These are phyloP conservation scores for Geodia barretti DNA, from an alignment of 37 sponge, comb jelly and placozoan genomes.

Conservation along the genomic window DNA sequence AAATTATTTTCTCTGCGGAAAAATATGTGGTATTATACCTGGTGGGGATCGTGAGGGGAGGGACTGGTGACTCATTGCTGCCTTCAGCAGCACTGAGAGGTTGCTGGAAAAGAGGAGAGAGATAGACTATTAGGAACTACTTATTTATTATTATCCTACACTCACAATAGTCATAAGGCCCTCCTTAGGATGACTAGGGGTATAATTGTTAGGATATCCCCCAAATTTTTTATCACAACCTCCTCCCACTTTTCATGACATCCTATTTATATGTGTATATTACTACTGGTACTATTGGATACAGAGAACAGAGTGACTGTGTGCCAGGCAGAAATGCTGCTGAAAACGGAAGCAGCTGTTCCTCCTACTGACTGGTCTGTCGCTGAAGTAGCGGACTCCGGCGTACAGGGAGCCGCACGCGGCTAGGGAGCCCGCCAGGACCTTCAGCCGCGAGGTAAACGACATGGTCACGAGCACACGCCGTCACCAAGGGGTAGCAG, in stretches of 20 bases:
- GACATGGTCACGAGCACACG: constrained; percentile 13
- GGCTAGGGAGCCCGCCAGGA: constrained; percentile 27
- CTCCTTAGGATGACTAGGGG: no score
- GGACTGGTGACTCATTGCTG: not conserved
- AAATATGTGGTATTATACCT: no score
- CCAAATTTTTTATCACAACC: no score
- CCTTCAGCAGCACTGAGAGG: not conserved
- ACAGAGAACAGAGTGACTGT: constrained; percentile 3
- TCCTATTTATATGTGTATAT: constrained; percentile 3
- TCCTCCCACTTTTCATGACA: no score
- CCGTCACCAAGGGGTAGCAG: no score
- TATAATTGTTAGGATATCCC: no score
- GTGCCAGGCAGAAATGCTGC: constrained; percentile 1
- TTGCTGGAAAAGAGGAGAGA: not conserved
- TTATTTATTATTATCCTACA: no score
- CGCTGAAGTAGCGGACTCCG: constrained; percentile 15
- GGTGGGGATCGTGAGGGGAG: not conserved
- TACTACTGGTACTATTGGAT: not conserved
- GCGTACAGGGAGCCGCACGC: constrained; percentile 29
- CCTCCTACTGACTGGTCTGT: not conserved
- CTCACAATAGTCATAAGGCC: no score
- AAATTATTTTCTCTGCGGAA: no score
- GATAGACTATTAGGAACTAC: no score
- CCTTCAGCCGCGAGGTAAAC: constrained; percentile 27
- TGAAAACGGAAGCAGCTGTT: not conserved